Base-by-base conservation (phyloP, 2,113 vertebrate species). In the Sorex araneus region DNA sequence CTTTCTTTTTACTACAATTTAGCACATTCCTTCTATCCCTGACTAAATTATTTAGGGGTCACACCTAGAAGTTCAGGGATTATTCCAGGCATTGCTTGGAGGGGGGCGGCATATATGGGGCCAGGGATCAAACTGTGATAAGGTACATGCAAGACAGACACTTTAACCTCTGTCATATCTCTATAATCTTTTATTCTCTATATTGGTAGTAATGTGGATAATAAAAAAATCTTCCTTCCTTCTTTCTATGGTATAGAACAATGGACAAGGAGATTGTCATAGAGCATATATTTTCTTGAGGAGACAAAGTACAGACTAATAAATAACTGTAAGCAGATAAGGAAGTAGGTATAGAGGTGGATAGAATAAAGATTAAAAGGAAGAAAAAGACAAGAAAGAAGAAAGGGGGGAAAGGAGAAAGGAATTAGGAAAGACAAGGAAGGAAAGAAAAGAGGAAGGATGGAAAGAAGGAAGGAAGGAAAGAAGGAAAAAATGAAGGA, bases 321-420 rank as follows among this genome's bases (percentile, higher is more conserved):
- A 66, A 28, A 36, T 66, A 50, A 47, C 9, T 50, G 69, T 1
- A 70, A 0, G 21, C 0, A 8, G 32, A 11, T 0, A 21, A 9
- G 79, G 9, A 18, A 3, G 43, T 0, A 70, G 25, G n/a, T 0
- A 28, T 3, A 54, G 6, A 36, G n/a, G 64, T 4, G 25, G n/a
- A n/a, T 2, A n/a, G 4, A n/a, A 16, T 64, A 3, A 15, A 13
- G 3, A 32, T 18, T 1, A n/a, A 18, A 4, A 15, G 1, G 28
- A 3, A 18, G n/a, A 18, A 15, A 36, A 27, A 23, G 13, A 9
- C 28, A 23, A 3, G 43, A 36, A 30, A 8, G 43, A 78, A 23
- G 13, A 69, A 12, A 69, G 12, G 11, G 36, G 47, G 1, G 1
- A 1, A 19, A 6, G 15, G 9, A 16, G 15, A 28, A 23, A 3